Evolutionary conservation across 2,888 invertebrate species (phyloP), one percentile per base, ranked within the genome.

Genomic region (Torymus texanus): DNA sequence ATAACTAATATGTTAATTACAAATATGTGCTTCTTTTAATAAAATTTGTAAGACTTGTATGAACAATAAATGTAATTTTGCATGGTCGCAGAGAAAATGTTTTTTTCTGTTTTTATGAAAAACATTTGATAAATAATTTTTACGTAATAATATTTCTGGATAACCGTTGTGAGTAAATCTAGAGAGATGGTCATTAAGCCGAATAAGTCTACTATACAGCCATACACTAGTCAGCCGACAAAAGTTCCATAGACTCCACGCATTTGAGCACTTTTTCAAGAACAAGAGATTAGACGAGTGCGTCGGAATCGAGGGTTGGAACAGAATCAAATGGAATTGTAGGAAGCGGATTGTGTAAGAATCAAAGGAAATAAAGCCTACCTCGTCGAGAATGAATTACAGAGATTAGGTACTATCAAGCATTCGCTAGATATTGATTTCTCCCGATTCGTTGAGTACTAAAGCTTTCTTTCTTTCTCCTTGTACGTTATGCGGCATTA

Each of bases 341-440:
- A 18, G 16, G 16, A n/a, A n/a, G 16, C n/a, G 21, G 11, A 76
- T 51, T 11, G 41, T n/a, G 62, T 14, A n/a, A 10, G 51, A 77
- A 71, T 58, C 53, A 63, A 70, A 75, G 56, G 51, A 59, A 55
- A 51, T 13, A 29, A 50, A 50, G 16, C 11, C 12, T 51, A 13
- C 21, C 55, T 56, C 68, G 21, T 66, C 53, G 51, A 51, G 67
- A 71, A 79, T 72, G 72, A 79, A 75, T 75, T 72, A 75, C 51
- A 24, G 56, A 71, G 62, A 75, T 79, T 75, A 79, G 75, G 21
- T 50, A 56, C 56, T 62, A 67, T 72, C 62, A 72, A 59, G 55
- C 41, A 75, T n/a, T n/a, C n/a, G 66, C 4, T 50, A 51, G 16
- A 24, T 67, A 79, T 79, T 73, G 75, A 79, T 75, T 75, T 72